Conservation (phyloP, 2,113 vertebrate species). For the Fulica atra region DNA sequence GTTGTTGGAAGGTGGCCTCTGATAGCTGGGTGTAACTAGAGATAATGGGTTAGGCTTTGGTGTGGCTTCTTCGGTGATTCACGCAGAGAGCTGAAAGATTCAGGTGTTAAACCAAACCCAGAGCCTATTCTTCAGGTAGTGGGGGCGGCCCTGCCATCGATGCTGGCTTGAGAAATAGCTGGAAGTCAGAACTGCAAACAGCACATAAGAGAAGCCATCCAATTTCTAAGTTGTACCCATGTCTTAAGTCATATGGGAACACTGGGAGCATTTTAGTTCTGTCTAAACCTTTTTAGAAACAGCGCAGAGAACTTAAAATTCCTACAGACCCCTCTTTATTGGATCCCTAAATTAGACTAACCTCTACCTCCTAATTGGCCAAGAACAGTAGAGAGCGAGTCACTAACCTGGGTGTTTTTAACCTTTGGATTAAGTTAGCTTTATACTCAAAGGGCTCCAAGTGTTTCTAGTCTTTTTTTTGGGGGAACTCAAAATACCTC, state of each 20-base stretch:
- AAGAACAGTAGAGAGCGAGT: not conserved
- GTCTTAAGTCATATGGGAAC: conserved; percentile 13
- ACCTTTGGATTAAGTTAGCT: not conserved
- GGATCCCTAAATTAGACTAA: not conserved
- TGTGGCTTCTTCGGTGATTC: not conserved
- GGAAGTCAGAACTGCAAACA: not conserved
- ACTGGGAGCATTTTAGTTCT: conserved; percentile 47
- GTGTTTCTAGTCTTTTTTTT: conserved; percentile 30
- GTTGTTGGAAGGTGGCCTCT: conserved; percentile 64
- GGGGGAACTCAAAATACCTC: conserved; percentile 36
- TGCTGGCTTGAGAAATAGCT: not conserved
- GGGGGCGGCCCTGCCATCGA: not conserved
- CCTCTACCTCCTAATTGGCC: conserved; percentile 12
- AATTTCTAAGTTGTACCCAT: not conserved
- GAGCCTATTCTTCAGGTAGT: not conserved
- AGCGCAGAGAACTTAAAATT: not conserved
- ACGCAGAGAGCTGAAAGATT: not conserved
- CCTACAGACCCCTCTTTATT: not conserved
- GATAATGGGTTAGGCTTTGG: conserved; percentile 23
- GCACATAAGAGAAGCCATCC: conserved; percentile 36
- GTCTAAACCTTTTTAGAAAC: conserved; percentile 7
- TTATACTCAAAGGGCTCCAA: conserved; percentile 61
- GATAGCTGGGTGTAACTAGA: conserved; percentile 8
- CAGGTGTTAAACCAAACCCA: not conserved
- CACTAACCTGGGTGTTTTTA: not conserved